Conservation (phyloP, 1,140 invertebrate genomes). For the Euwallacea similis region DNA sequence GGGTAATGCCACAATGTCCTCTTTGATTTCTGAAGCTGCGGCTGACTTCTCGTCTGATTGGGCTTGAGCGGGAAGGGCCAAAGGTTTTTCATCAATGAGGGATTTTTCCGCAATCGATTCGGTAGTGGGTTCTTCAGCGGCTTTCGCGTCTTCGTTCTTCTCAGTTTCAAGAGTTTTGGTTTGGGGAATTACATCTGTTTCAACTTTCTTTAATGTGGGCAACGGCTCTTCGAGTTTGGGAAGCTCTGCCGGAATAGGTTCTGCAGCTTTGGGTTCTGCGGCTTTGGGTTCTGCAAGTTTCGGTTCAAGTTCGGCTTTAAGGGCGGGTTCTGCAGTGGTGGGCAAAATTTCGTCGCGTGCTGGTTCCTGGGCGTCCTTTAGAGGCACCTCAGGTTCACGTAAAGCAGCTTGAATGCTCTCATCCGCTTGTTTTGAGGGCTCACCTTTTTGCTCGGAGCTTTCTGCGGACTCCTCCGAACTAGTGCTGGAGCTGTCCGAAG, state of each 20-base stretch:
- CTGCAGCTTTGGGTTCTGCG: background rate
- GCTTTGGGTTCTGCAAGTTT: slow-evolving; percentile 2
- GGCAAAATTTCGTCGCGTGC: too few relatives aligned
- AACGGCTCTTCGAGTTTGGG: slow-evolving; percentile 35
- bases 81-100: slow-evolving; percentile 42
- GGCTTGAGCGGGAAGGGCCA: slow-evolving; percentile 44
- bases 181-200: slow-evolving; percentile 31
- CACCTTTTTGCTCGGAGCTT: slow-evolving; percentile 5
- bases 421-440: background rate
- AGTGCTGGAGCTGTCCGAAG: slow-evolving; percentile 30
- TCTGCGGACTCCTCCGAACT: slow-evolving; percentile 40
- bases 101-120: slow-evolving; percentile 27
- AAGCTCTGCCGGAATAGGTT: slow-evolving; percentile 14
- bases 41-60: slow-evolving; percentile 32
- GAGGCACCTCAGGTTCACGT: background rate
- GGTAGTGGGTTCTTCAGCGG: slow-evolving; percentile 30
- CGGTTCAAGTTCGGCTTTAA: slow-evolving; percentile 9
- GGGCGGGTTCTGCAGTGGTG: slow-evolving; percentile 8
- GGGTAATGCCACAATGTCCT: slow-evolving; percentile 37
- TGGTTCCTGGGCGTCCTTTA: background rate
- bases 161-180: slow-evolving; percentile 10
- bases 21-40: slow-evolving; percentile 44
- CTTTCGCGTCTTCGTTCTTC: slow-evolving; percentile 7
- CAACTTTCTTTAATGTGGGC: slow-evolving; percentile 28
- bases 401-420: background rate